Evolutionary conservation across 2,113 vertebrate genomes (phyloP), one percentile per base, ranked within the genome.

Genomic region (Rhagologus leucostigma): DNA sequence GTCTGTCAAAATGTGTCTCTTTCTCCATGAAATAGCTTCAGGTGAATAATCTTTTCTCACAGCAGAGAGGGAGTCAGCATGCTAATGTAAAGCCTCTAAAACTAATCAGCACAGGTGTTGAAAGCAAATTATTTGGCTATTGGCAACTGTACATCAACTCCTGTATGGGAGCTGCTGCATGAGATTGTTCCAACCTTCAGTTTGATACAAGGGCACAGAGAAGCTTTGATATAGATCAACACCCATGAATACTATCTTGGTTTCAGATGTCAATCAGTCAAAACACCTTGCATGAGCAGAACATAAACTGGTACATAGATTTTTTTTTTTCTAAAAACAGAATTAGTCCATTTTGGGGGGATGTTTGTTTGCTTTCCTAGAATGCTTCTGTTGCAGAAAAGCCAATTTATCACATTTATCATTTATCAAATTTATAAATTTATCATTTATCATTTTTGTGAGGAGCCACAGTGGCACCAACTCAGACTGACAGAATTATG

Each of bases 91-190:
- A 93, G 62, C 20, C 32, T 62, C 49, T 27, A 75, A 60, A 89
- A 82, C 62, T 13, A 85, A 83, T 74, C 84, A 91, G 81, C n/a
- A 52, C 57, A 95, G 62, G 91, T 91, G 67, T 29, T 69, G 89
- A 93, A 93, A 91, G 65, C 57, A 84, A 94, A 93, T 91, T 90
- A 89, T 95, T 94, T 94, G 71, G 89, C 57, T 90, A 26, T 68
- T 49, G 90, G 85, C 76, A 95, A 76, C 39, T 87, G 56, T 49
- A 67, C 44, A 53, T 87, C 83, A 92, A 64, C 56, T 60, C 71
- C 57, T 84, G 33, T 57, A 57, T 0, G 0, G 46, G 60, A 93
- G 47, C 84, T 84, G 68, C 47, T 77, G 47, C 75, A 60, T 1
- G 3, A 32, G 35, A 32, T 44, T 47, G 42, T 47, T 90, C 41